These are phyloP conservation scores for Micromesistius poutassou DNA, from an alignment of 2,797 vertebrate species.

Conservation along the genomic window DNA sequence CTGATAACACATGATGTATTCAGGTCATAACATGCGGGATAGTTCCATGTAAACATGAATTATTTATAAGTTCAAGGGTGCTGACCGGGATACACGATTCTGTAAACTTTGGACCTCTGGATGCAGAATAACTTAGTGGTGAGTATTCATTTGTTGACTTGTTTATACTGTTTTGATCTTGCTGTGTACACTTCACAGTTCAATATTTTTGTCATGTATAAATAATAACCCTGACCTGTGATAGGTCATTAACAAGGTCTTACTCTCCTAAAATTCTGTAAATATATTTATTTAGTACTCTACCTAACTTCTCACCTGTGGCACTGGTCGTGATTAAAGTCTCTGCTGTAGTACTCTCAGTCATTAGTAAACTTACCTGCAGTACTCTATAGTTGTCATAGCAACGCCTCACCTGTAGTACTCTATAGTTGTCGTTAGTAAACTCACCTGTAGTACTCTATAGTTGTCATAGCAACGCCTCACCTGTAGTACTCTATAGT, in stretches of 20 bases:
- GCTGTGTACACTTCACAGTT: neutral
- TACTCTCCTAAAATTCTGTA: neutral
- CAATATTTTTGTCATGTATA: neutral
- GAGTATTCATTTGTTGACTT: neutral
- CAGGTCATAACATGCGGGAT: conserved; percentile 29
- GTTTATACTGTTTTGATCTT: neutral
- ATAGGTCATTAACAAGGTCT: neutral
- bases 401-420: no score
- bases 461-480: no score
- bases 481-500: no score
- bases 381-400: conserved; percentile 74
- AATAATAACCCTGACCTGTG: neutral
- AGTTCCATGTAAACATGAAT: conserved; percentile 30
- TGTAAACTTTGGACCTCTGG: neutral
- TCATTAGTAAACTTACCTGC: conserved; percentile 85
- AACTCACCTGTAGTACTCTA: no score
- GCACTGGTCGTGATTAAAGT: neutral
- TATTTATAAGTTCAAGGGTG: conserved; percentile 9
- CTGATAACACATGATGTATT: conserved; percentile 36
- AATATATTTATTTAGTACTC: no score
- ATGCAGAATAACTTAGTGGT: neutral
- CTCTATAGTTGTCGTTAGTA: no score
- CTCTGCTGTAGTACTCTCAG: neutral
- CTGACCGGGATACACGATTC: neutral
- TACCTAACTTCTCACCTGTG: no score